These are phyloP conservation scores for Pseudachorutes palmiensis DNA, from an alignment of 1,140 invertebrate species.

Conservation along the genomic window DNA sequence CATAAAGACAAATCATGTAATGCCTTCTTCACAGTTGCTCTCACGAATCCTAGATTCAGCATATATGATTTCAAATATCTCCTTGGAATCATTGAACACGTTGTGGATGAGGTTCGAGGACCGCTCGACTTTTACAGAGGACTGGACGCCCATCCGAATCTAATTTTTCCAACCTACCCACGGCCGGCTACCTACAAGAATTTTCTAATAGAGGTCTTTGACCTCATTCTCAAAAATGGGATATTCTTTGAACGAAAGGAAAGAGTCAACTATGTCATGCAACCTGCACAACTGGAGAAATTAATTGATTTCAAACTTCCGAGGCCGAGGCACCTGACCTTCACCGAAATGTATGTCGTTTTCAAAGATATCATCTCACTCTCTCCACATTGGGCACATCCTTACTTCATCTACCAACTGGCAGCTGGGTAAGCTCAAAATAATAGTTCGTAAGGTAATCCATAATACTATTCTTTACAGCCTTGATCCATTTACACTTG, in stretches of 20 bases:
- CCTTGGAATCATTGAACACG: slow-evolving; percentile 10
- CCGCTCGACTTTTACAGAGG: neutral
- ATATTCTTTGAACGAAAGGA: slow-evolving; percentile 8
- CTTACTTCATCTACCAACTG: slow-evolving; percentile 14
- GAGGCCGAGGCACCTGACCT: neutral
- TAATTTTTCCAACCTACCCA: neutral
- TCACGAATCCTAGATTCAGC: slow-evolving; percentile 5
- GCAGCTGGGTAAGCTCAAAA: slow-evolving; percentile 5
- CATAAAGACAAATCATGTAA: neutral
- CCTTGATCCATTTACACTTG: slow-evolving; percentile 15
- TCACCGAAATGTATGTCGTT: neutral
- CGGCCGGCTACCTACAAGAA: neutral
- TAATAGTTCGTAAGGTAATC: neutral
- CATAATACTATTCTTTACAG: neutral
- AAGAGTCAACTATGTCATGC: neutral
- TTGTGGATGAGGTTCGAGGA: neutral
- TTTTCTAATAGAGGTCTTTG: neutral
- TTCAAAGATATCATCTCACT: neutral
- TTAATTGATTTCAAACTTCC: slow-evolving; percentile 12
- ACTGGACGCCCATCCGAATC: neutral
- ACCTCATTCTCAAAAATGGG: neutral
- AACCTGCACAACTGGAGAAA: slow-evolving; percentile 13
- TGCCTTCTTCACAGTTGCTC: slow-evolving; percentile 4
- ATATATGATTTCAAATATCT: slow-evolving; percentile 2
- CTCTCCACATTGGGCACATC: slow-evolving; percentile 11